Conservation (phyloP, 1,140 invertebrate species). For the Dufourea novaeangliae region DNA sequence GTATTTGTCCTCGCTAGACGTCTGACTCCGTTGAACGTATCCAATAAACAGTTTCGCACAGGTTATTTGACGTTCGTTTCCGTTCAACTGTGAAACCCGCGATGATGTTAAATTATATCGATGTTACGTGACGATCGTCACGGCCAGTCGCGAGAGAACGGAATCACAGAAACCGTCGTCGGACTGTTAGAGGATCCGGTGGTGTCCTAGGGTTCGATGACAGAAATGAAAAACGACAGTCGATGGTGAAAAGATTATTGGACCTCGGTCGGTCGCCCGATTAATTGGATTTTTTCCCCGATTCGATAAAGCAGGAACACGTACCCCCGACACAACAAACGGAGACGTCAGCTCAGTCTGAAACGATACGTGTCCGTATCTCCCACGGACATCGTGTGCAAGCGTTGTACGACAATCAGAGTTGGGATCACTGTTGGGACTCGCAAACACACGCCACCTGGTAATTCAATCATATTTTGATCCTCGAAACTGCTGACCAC, state of each 20-base stretch:
- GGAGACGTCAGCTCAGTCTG: neutral
- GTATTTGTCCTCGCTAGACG: conserved; percentile 1
- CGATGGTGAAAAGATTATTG: neutral
- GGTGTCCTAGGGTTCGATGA: neutral
- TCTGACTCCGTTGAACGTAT: neutral
- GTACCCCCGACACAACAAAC: neutral
- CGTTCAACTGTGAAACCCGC: conserved; percentile 10
- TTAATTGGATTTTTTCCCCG: conserved; percentile 25
- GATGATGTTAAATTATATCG: neutral
- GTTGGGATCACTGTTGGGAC: too few species aligned
- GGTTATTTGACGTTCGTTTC: neutral
- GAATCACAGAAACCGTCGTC: too few species aligned
- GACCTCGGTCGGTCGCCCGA: neutral
- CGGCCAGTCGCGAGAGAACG: neutral
- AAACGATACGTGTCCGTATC: neutral
- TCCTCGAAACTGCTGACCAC: too few species aligned
- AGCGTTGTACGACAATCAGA: too few species aligned
- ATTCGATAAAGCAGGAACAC: conserved; percentile 12
- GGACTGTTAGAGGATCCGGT: neutral
- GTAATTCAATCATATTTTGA: too few species aligned
- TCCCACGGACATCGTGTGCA: too few species aligned
- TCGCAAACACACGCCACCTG: too few species aligned
- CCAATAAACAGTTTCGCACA: neutral
- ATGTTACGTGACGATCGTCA: neutral
- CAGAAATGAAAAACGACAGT: neutral